Evolutionary conservation across 2,113 vertebrate genomes (phyloP).

Genomic region (Tamias sibiricus): DNA sequence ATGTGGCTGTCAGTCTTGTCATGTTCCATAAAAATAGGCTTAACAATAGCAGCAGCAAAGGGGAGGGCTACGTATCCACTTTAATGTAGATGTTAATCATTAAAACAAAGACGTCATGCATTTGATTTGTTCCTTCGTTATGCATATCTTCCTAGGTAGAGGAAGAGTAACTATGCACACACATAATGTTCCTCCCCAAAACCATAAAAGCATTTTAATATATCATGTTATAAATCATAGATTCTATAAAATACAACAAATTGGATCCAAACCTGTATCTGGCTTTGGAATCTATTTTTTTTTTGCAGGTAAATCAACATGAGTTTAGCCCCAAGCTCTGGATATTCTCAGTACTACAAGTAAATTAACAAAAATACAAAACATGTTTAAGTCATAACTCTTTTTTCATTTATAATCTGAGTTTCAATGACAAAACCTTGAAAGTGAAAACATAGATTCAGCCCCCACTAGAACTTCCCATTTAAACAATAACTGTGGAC

Average conservation of each 20-base stretch:
- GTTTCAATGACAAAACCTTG: not conserved
- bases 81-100: not conserved
- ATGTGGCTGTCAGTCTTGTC: not conserved
- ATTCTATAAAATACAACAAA: not conserved
- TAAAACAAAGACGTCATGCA: not conserved
- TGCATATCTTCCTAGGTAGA: not conserved
- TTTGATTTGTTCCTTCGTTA: not conserved
- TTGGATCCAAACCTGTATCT: not conserved
- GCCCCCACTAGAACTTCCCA: not conserved
- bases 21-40: not conserved
- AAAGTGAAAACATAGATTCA: not conserved
- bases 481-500: not conserved
- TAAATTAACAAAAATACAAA: constrained; percentile 1
- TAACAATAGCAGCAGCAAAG: not conserved
- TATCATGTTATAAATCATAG: not conserved
- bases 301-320: not conserved
- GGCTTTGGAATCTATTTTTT: not conserved
- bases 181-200: not conserved
- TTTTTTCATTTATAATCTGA: not conserved
- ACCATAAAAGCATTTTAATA: not conserved
- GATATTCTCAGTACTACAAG: not conserved
- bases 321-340: not conserved
- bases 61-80: not conserved
- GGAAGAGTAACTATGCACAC: not conserved
- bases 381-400: not conserved